Conservation (phyloP, 2,113 vertebrate genomes). For the Thinocorus orbignyianus region DNA sequence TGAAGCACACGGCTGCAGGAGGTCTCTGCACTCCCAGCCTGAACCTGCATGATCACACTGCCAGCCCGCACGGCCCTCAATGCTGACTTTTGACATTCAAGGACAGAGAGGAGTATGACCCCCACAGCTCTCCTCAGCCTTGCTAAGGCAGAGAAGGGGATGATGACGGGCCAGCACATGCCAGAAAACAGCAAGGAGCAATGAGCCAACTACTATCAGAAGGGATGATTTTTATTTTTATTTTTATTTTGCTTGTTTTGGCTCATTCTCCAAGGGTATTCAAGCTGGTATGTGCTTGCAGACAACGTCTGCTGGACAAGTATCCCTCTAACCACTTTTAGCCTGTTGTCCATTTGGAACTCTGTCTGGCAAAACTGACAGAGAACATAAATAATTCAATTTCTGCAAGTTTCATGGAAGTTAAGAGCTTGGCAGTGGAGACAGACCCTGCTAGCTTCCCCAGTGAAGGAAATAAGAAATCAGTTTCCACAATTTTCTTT, state of each 20-base stretch:
- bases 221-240: neutral
- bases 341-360: neutral
- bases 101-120: neutral
- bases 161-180: neutral
- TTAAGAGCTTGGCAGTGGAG: neutral
- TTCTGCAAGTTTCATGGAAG: neutral
- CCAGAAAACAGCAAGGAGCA: neutral
- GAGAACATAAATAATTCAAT: neutral
- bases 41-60: accelerated
- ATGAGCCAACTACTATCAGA: neutral
- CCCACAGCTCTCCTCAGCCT: neutral
- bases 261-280: neutral
- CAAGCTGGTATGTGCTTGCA: neutral
- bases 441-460: neutral
- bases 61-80: neutral
- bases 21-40: too few relatives aligned
- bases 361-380: neutral
- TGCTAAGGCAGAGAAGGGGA: neutral
- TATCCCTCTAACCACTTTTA: neutral
- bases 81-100: neutral
- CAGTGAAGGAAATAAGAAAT: neutral
- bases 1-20: accelerated
- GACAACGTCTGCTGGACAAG: neutral
- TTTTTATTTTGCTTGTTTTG: neutral
- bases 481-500: neutral